Evolutionary conservation across 2,113 vertebrate species (phyloP), one percentile per base, ranked within the genome.

Genomic region (Ameiurus melas): DNA sequence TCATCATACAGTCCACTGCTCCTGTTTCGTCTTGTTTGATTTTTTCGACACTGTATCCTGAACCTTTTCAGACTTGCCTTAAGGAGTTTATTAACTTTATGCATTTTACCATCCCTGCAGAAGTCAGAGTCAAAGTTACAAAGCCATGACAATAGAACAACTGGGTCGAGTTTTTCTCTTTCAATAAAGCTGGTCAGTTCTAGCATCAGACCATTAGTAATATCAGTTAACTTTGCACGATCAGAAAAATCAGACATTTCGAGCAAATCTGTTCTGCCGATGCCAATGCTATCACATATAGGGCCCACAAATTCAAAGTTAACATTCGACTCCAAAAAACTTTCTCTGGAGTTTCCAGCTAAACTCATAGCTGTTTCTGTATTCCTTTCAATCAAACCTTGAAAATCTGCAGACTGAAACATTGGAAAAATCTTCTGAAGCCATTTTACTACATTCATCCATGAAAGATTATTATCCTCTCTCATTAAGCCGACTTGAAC

Each of bases 281-380:
- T 94, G 47, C 95, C 95, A 19, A 95, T 94, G 87, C 93, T 95
- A 30, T 96, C 95, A 70, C 96, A 96, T 88, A 96, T 93, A 1
- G 96, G 95, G 13, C 96, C 96, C 17, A 96, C 95, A 89, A 94
- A 96, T 85, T 94, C 94, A 89, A 96, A 96, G 91, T 96, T 95
- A 33, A 93, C 94, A 1, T 92, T 53, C 4, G 94, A 92, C 10
- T 94, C 93, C 60, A 96, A 88, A 86, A 96, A 96, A 0, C 68
- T 66, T 58, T 58, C 39, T 82, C 94, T 93, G 0, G 94, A 92
- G 0, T 93, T 90, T 7, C 77, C 88, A 55, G 89, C 91, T 70
- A 96, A 92, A 87, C 94, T 95, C 86, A 93, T 47, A 1, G 94
- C 93, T 19, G 94, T 93, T 8, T 91, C 93, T 27, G 92, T 92